Evolutionary conservation across 2,113 vertebrate species (phyloP), one percentile per base, ranked within the genome.

Genomic region (Uropsilus gracilis): DNA sequence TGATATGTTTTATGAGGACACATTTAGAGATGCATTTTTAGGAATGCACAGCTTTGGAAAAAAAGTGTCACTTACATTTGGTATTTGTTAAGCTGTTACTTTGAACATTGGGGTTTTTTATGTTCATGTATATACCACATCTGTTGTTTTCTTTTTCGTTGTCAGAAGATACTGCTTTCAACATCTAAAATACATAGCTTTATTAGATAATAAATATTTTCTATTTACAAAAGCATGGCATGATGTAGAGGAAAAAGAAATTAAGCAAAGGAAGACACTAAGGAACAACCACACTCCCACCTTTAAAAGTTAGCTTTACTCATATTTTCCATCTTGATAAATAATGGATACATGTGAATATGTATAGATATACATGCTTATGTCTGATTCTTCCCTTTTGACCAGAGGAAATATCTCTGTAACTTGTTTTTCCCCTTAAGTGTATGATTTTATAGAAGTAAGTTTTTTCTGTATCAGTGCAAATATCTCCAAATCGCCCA

Each of bases 171-270:
- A 39, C 20, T 5, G 50, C 57, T 94, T 87, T 87, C 50, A 87
- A 57, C 22, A 76, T 55, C 34, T 68, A 89, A 94, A 83, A 59
- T 89, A 55, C 32, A 89, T 88, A 69, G 2, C 72, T 89, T 94
- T 2, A 88, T 71, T 66, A 81, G 42, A 81, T 48, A 80, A 84
- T 6, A 66, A 73, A 86, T 94, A 48, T 55, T 17, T 66, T 2
- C 53, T 4, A 28, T 72, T 85, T 81, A 77, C 34, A 92, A 82
- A 71, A 57, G 20, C 4, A 37, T 88, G 84, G 78, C 5, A 34
- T 50, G 6, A 20, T 57, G 64, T 12, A 22, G 26, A 85, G 24
- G 39, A 80, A 91, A 93, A 82, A 59, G 48, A 86, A 84, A 89
- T 75, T 75, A 89, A 78, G 46, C 28, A 94, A 84, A 94, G 80